These are phyloP conservation scores for Actinia equina DNA, from an alignment of 64 coral and sea anemone genomes.

Conservation along the genomic window DNA sequence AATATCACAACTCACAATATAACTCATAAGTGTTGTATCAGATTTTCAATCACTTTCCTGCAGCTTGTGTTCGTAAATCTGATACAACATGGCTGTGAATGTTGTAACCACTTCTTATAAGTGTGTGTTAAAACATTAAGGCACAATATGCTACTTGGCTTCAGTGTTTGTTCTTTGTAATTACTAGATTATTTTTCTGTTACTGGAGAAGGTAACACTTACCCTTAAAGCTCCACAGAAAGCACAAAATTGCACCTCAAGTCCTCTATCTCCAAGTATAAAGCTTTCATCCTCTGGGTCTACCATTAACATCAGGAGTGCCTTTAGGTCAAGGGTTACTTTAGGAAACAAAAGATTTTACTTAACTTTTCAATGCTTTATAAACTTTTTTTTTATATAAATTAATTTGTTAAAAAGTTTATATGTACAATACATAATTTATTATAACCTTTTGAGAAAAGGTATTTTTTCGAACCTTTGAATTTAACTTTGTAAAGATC, in stretches of 20 bases:
- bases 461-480: neutral
- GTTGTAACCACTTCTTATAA: too few species aligned
- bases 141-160: too few species aligned
- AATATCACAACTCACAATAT: too few species aligned
- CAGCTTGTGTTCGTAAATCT: too few species aligned
- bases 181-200: neutral
- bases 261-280: slow-evolving; percentile 1
- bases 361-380: neutral
- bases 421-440: slow-evolving; percentile 4
- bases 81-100: too few species aligned
- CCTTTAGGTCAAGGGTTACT: slow-evolving; percentile 5
- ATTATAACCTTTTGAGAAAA: too few species aligned
- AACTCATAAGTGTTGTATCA: too few species aligned
- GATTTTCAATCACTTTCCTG: too few species aligned
- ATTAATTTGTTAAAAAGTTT: neutral
- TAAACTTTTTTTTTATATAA: neutral
- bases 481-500: slow-evolving; percentile 23
- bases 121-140: too few species aligned
- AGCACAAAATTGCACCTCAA: slow-evolving; percentile 3
- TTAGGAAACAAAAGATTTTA: neutral
- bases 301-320: slow-evolving; percentile 10
- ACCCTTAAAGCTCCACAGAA: neutral
- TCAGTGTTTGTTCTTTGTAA: too few species aligned
- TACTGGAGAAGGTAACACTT: neutral
- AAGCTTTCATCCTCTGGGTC: neutral